These are phyloP conservation scores for Morinoia aosen DNA, from an alignment of 2,888 invertebrate species.

Conservation along the genomic window DNA sequence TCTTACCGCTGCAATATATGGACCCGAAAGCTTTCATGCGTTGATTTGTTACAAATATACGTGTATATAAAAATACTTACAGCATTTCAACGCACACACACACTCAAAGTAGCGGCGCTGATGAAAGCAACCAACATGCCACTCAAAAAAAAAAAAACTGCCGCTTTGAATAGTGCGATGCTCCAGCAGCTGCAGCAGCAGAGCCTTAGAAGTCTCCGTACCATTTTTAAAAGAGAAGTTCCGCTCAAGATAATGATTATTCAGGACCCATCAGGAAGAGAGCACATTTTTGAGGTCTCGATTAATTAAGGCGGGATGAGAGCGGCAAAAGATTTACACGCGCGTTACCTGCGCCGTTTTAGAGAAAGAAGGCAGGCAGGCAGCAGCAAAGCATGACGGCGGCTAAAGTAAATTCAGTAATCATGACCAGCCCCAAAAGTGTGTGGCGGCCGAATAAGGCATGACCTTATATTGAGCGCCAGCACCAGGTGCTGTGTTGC, in stretches of 20 bases:
- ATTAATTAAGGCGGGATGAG: background rate
- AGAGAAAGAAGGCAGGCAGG: background rate
- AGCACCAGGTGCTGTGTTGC: background rate
- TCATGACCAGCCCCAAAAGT: conserved; percentile 1
- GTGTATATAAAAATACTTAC: too few species aligned
- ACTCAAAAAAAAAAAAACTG: background rate
- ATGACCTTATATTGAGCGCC: background rate
- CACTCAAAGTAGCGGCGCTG: background rate
- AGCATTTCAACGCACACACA: too few species aligned
- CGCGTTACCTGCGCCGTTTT: background rate
- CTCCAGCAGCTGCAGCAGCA: background rate
- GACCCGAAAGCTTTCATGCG: too few species aligned
- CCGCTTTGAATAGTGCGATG: background rate
- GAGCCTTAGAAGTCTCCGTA: background rate
- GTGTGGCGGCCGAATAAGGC: background rate
- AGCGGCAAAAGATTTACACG: background rate
- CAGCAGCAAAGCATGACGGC: background rate
- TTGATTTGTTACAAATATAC: too few species aligned
- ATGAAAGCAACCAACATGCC: background rate
- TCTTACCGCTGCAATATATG: too few species aligned
- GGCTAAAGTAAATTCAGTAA: conserved; percentile 4
- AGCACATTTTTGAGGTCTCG: background rate
- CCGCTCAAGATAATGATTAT: background rate
- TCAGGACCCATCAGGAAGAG: background rate
- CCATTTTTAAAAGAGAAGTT: background rate